These are phyloP conservation scores for Tyto alba DNA, from an alignment of 2,113 vertebrate species.

Conservation along the genomic window DNA sequence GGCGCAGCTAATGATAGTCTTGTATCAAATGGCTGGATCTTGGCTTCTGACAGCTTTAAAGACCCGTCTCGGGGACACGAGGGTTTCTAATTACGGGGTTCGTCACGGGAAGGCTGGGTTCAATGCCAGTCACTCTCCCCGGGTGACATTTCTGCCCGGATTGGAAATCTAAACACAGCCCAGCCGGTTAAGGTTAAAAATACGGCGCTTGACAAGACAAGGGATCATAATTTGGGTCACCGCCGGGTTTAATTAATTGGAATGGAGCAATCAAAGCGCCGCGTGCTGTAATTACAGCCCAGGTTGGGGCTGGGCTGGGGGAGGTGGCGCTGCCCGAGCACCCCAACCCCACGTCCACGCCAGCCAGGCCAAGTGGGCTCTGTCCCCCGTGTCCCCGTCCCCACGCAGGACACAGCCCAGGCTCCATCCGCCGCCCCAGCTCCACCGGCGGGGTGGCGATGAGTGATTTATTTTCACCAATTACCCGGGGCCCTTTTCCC, in stretches of 20 bases:
- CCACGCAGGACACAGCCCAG: neutral
- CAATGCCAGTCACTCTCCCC: constrained; percentile 68
- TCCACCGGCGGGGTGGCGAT: neutral
- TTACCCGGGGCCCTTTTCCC: constrained; percentile 71
- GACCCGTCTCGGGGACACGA: constrained; percentile 69
- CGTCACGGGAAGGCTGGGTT: constrained; percentile 63
- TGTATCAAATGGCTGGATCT: constrained; percentile 70
- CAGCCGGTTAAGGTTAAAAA: constrained; percentile 78
- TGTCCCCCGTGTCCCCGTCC: fast-evolving
- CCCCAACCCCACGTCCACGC: fast-evolving
- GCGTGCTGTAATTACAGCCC: constrained; percentile 74
- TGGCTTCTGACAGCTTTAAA: constrained; percentile 77
- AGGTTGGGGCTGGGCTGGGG: constrained; percentile 39
- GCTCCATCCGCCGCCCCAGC: neutral
- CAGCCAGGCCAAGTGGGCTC: fast-evolving
- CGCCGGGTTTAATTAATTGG: constrained; percentile 82
- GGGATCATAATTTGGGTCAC: constrained; percentile 79
- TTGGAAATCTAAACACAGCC: constrained; percentile 73
- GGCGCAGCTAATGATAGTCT: constrained; percentile 65
- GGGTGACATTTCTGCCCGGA: constrained; percentile 76
- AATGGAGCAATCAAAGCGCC: constrained; percentile 71
- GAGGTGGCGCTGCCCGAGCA: neutral
- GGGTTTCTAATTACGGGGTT: constrained; percentile 78
- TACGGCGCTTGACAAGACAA: constrained; percentile 64
- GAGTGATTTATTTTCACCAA: constrained; percentile 81